Conservation (phyloP, 2,888 invertebrate species). For the Athetis lepigone region DNA sequence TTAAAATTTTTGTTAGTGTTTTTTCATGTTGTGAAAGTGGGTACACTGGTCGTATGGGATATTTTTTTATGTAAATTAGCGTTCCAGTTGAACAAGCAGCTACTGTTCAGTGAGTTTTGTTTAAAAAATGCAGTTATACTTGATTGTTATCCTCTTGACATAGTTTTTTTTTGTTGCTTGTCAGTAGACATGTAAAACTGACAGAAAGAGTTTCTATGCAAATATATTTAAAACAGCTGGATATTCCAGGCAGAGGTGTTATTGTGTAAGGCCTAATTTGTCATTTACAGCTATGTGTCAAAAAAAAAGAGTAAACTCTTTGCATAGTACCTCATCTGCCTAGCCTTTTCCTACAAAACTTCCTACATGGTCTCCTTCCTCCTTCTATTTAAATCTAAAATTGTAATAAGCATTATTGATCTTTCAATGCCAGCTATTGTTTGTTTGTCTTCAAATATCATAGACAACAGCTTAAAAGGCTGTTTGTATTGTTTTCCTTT, state of each 20-base stretch:
- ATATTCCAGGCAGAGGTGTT: conserved; percentile 13
- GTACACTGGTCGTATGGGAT: conserved; percentile 60
- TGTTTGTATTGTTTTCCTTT: neutral
- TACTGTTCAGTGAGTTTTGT: conserved; percentile 70
- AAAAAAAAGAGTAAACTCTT: too few species aligned
- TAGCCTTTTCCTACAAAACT: too few species aligned
- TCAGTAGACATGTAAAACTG: conserved; percentile 20
- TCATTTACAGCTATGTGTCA: conserved; percentile 18
- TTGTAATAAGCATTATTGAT: conserved; percentile 2
- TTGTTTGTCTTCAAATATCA: conserved; percentile 1
- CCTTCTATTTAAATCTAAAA: neutral
- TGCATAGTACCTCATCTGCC: neutral
- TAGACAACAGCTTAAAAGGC: neutral
- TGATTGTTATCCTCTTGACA: conserved; percentile 68
- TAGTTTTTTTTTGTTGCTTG: conserved; percentile 53
- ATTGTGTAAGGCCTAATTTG: conserved; percentile 37
- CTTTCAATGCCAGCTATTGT: conserved; percentile 3
- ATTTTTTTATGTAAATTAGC: conserved; percentile 74
- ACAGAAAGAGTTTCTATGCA: conserved; percentile 23
- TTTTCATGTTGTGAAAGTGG: conserved; percentile 68
- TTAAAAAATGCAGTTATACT: conserved; percentile 73
- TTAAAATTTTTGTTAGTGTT: conserved; percentile 65
- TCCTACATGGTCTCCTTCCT: neutral
- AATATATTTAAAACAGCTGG: conserved; percentile 25
- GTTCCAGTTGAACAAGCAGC: conserved; percentile 76